phyloP scores from a whole-genome alignment of 37 sponge, comb jelly and placozoan species.

The Chondrosia reniformis region DNA sequence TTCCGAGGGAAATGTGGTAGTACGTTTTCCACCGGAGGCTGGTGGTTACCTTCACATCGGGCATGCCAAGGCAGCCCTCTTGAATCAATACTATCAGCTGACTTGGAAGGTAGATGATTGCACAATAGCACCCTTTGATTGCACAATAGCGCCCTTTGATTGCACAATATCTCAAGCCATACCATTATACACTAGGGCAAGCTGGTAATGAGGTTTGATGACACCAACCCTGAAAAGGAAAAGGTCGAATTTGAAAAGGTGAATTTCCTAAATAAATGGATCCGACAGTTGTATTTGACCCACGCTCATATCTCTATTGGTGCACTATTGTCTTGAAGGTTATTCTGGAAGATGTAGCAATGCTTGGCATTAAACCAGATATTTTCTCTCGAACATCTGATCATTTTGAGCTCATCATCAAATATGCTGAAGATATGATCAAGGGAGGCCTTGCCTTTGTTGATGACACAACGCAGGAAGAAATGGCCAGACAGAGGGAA shows the following conservation, averaged over 20 bases:
- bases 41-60: constrained; percentile 97
- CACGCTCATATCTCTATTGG: background rate
- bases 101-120: too few species aligned
- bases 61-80: constrained; percentile 97
- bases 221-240: constrained; percentile 99
- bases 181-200: too few species aligned
- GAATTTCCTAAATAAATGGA: background rate
- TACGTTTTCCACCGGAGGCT: constrained; percentile 96
- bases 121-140: too few species aligned
- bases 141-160: too few species aligned
- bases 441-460: constrained; percentile 73
- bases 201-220: constrained; percentile 96
- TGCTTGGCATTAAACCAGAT: constrained; percentile 85
- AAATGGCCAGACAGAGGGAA: constrained; percentile 87
- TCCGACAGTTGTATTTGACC: background rate
- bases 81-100: constrained; percentile 95
- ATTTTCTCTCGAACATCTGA: constrained; percentile 89
- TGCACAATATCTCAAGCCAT: too few species aligned
- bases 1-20: constrained; percentile 89
- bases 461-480: constrained; percentile 85
- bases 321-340: constrained; percentile 37
- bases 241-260: constrained; percentile 93
- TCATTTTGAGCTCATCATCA: constrained; percentile 73
- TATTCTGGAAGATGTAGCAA: constrained; percentile 87
- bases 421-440: constrained; percentile 62